Conservation (phyloP, 2,888 invertebrate genomes). For the Bombyx huttoni region DNA sequence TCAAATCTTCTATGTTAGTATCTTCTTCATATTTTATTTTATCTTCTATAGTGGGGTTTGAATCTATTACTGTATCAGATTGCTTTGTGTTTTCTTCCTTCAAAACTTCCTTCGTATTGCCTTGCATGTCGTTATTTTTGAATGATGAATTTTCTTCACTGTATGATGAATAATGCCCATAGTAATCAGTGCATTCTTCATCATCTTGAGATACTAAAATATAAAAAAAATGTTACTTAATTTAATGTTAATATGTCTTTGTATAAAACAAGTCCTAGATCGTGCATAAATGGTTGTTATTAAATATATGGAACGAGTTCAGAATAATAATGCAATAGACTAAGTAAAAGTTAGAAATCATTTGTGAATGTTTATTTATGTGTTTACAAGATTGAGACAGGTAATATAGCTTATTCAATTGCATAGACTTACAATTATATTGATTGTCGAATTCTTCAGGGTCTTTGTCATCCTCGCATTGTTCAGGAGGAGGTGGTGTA, state of each 20-base stretch:
- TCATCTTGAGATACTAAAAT: conserved; percentile 60
- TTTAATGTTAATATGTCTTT: too few species aligned
- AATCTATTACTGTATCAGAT: background rate
- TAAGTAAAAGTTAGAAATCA: too few species aligned
- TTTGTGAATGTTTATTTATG: too few species aligned
- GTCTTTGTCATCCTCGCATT: conserved; percentile 76
- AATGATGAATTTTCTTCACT: conserved; percentile 6
- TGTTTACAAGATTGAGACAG: background rate
- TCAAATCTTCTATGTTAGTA: conserved; percentile 42
- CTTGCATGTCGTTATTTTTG: background rate
- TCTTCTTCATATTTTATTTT: conserved; percentile 30
- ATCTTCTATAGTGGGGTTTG: conserved; percentile 10
- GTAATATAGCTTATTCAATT: background rate
- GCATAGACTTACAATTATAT: conserved; percentile 48
- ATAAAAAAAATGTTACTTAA: background rate
- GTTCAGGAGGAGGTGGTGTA: conserved; percentile 77
- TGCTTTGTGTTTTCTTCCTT: background rate
- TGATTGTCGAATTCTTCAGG: conserved; percentile 56
- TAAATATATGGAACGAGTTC: too few species aligned
- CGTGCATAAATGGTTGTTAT: too few species aligned
- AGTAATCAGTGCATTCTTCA: conserved; percentile 46
- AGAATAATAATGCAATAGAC: too few species aligned
- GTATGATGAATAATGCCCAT: conserved; percentile 40
- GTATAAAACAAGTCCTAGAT: too few species aligned
- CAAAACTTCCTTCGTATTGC: background rate